A percentile compares a stretch with the other conserved stretches of the same genome.
phyloP scores from a whole-genome alignment of 2,113 vertebrate species.

The Ptychochromis oligacanthus region DNA sequence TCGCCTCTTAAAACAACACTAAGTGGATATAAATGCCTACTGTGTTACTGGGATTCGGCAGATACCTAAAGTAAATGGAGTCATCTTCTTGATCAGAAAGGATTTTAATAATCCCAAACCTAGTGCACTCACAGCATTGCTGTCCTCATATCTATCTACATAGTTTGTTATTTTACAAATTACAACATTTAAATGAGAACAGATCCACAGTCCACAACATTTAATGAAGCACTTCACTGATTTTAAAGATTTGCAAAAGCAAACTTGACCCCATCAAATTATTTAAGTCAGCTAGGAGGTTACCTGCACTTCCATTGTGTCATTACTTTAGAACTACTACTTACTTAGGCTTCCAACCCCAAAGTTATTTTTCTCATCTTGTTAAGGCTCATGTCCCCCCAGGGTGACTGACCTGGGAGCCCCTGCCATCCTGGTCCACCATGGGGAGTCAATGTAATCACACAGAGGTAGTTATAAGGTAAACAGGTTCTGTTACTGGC shows the following conservation, averaged over 20 bases:
- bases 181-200: background rate
- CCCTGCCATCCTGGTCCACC: constrained; percentile 53
- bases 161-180: background rate
- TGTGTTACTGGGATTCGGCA: constrained; percentile 60
- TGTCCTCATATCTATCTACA: too few species aligned
- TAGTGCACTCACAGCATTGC: background rate
- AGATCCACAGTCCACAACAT: background rate
- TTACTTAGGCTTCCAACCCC: constrained; percentile 58
- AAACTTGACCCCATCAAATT: constrained; percentile 51
- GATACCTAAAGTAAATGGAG: constrained; percentile 34
- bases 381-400: constrained; percentile 60
- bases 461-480: constrained; percentile 38
- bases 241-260: constrained; percentile 43
- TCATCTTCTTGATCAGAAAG: constrained; percentile 32
- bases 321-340: constrained; percentile 51
- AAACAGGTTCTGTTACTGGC: constrained; percentile 14
- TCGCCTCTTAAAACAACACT: constrained; percentile 75
- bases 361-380: constrained; percentile 70
- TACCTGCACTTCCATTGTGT: constrained; percentile 61
- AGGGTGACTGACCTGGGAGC: constrained; percentile 54
- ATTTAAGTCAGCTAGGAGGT: constrained; percentile 54
- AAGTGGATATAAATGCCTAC: constrained; percentile 70
- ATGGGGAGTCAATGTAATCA: constrained; percentile 52
- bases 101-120: constrained; percentile 11
- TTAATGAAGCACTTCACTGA: background rate